phyloP scores from a whole-genome alignment of 2,888 invertebrate species.

The Philereme vetulata region DNA sequence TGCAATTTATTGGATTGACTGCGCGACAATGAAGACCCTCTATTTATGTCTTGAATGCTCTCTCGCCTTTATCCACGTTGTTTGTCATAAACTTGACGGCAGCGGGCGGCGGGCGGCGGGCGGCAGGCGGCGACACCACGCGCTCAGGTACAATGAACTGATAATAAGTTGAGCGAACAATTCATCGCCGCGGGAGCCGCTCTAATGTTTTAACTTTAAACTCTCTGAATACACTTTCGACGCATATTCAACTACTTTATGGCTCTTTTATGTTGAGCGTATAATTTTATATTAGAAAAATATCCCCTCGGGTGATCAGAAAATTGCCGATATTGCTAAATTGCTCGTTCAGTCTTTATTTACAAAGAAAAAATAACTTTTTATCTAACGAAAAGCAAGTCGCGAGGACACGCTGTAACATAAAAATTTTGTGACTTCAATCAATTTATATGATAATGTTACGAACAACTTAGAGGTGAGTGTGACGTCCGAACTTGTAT shows the following conservation, averaged over 20 bases:
- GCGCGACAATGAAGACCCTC: conserved; percentile 33
- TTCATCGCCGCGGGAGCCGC: conserved; percentile 11
- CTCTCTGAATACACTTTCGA: conserved; percentile 20
- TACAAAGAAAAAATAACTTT: conserved; percentile 20
- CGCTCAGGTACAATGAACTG: conserved; percentile 23
- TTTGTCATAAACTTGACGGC: conserved; percentile 28
- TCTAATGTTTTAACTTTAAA: conserved; percentile 22
- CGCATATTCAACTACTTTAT: conserved; percentile 22
- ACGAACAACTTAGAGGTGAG: conserved; percentile 17
- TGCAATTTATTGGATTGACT: conserved; percentile 32
- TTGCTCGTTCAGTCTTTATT: conserved; percentile 21
- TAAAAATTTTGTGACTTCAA: conserved; percentile 26
- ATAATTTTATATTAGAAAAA: conserved; percentile 17
- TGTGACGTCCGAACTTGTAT: conserved; percentile 30
- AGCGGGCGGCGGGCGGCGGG: no score
- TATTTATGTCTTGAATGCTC: conserved; percentile 25
- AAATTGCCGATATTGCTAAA: conserved; percentile 23
- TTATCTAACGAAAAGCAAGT: conserved; percentile 22
- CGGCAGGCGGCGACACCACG: conserved; percentile 9
- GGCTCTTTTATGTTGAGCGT: conserved; percentile 14
- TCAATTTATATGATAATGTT: conserved; percentile 38
- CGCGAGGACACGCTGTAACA: conserved; percentile 19
- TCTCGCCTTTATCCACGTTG: conserved; percentile 23
- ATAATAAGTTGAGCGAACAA: conserved; percentile 15
- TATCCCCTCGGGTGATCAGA: conserved; percentile 16